A percentile compares a stretch with the other conserved stretches of the same genome.
phyloP scores from a whole-genome alignment of 2,113 vertebrate genomes.

The Cromileptes altivelis region DNA sequence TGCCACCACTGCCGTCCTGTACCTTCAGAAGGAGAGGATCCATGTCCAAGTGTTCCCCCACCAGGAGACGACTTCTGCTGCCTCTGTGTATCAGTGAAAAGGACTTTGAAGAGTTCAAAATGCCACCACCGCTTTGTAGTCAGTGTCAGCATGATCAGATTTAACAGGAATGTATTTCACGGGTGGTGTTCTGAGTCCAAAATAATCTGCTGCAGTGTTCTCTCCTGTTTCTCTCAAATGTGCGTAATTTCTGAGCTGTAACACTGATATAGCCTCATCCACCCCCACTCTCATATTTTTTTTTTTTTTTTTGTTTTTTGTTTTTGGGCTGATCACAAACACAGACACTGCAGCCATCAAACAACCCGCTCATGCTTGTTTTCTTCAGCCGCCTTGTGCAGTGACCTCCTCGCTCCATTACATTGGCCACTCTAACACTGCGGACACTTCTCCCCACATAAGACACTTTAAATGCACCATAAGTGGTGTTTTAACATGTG shows the following conservation, averaged over 20 bases:
- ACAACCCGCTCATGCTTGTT: slow-evolving; percentile 13
- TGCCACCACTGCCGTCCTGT: slow-evolving; percentile 17
- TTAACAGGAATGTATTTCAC: slow-evolving; percentile 23
- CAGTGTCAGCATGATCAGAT: slow-evolving; percentile 21
- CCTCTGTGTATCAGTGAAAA: slow-evolving; percentile 22
- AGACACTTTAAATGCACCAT: slow-evolving; percentile 13
- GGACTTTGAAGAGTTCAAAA: background rate
- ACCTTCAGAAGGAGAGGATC: slow-evolving; percentile 40
- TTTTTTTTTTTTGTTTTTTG: background rate
- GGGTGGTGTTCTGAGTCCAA: slow-evolving; percentile 30
- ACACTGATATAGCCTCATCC: slow-evolving; percentile 9
- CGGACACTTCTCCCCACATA: background rate
- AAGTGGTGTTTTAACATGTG: slow-evolving; percentile 1
- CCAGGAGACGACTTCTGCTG: slow-evolving; percentile 30
- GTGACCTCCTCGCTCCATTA: slow-evolving; percentile 14
- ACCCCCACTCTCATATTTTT: background rate
- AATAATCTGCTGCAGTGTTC: slow-evolving; percentile 16
- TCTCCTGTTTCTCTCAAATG: background rate
- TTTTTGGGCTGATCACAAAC: slow-evolving; percentile 23
- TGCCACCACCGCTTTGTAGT: background rate
- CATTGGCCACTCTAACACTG: slow-evolving; percentile 12
- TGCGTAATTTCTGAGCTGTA: background rate
- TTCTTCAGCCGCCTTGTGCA: slow-evolving; percentile 4
- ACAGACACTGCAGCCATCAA: slow-evolving; percentile 26
- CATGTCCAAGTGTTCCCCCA: background rate